These are phyloP conservation scores for Numenius phaeopus DNA, from an alignment of 2,797 vertebrate species.

Conservation along the genomic window DNA sequence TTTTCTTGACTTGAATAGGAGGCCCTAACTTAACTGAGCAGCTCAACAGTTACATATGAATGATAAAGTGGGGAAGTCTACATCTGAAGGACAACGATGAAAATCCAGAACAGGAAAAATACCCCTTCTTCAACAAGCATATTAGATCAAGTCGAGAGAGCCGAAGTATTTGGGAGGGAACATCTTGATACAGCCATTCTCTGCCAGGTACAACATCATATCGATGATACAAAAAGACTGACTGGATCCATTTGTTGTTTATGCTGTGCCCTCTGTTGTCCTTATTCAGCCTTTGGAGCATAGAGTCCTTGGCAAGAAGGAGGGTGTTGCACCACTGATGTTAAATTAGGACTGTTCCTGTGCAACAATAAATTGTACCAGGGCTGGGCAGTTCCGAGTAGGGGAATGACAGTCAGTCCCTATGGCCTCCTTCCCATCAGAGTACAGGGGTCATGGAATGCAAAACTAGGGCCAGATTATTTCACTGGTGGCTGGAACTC, in stretches of 20 bases:
- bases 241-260: neutral
- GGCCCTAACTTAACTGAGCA: neutral
- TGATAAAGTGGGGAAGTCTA: neutral
- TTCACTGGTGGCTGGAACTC: slow-evolving; percentile 44
- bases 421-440: slow-evolving; percentile 18
- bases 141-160: neutral
- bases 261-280: neutral
- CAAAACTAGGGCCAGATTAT: slow-evolving; percentile 13
- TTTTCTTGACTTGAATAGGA: neutral
- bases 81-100: neutral
- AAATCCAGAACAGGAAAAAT: neutral
- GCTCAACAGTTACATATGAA: neutral
- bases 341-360: neutral
- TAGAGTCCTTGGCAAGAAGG: neutral
- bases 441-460: slow-evolving; percentile 34
- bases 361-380: slow-evolving; percentile 18
- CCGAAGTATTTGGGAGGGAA: neutral
- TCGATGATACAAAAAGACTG: neutral
- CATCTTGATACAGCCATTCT: neutral
- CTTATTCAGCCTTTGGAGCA: neutral
- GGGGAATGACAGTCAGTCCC: neutral
- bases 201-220: neutral
- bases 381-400: slow-evolving; percentile 8
- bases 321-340: neutral
- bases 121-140: neutral